Evolutionary conservation across 2,113 vertebrate species (phyloP), one percentile per base, ranked within the genome.

Genomic region (Nycticorax nycticorax): DNA sequence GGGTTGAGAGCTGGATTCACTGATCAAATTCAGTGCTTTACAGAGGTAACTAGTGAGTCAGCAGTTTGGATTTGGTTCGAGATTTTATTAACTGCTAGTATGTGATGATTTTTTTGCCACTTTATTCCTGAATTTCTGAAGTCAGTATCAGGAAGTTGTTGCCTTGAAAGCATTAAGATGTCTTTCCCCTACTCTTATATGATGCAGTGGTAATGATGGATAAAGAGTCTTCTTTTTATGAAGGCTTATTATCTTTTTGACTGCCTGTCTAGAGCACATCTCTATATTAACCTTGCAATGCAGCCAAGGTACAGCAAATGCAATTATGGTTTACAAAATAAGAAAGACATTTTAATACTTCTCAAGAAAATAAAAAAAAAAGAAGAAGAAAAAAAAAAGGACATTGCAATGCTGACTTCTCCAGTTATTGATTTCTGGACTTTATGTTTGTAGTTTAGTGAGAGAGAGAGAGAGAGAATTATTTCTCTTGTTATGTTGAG

Each of bases 181-280:
- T 39, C 59, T 35, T 92, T 92, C 5, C 9, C 10, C 28, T 59
- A 22, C 19, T 87, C 26, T 41, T 62, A 50, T 17, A 23, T 39
- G 35, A 52, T 85, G n/a, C 18, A 56, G 30, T 43, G 52, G 20
- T 56, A 75, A 60, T 72, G 76, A 87, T 30, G 41, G 77, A 89
- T 86, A 79, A 64, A 80, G 23, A 93, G 7, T 39, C 28, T 50
- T 79, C 19, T 75, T 73, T 91, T 81, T 85, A 81, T 89, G 76
- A 96, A 89, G 43, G 39, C 60, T 72, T 84, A 68, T 48, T 86
- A 7, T 87, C 57, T 88, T 87, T 86, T 59, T 89, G 76, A 87
- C 55, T 84, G 56, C 43, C 35, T 84, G 33, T 80, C 79, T 84
- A 68, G 41, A 77, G 14, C 52, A 64, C 7, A 30, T 84, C 14